Evolutionary conservation across 2,113 vertebrate species (phyloP).

Genomic region (Hippotragus niger): DNA sequence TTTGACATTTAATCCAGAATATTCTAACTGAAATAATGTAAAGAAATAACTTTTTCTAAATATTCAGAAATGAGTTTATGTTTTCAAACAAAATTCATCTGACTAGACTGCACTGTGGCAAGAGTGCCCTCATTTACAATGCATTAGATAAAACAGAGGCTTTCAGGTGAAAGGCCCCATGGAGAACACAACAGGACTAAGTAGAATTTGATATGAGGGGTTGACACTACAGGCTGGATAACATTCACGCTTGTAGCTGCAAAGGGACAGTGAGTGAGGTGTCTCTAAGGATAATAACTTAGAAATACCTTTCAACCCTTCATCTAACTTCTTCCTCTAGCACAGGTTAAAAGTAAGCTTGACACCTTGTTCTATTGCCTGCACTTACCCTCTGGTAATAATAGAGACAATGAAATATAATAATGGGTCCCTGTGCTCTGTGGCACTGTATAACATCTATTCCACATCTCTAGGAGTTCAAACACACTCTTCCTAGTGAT

Average conservation of each 20-base stretch:
- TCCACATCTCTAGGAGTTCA: constrained; percentile 67
- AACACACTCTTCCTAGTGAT: constrained; percentile 33
- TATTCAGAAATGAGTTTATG: constrained; percentile 61
- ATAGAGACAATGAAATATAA: constrained; percentile 77
- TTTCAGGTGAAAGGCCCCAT: constrained; percentile 51
- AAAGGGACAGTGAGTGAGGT: constrained; percentile 58
- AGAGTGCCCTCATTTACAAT: constrained; percentile 67
- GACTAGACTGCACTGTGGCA: constrained; percentile 58
- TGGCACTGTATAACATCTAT: constrained; percentile 61
- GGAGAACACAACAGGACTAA: constrained; percentile 75
- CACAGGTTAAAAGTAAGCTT: constrained; percentile 81
- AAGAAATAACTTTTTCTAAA: constrained; percentile 8
- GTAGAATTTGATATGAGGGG: constrained; percentile 23
- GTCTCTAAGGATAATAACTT: constrained; percentile 72
- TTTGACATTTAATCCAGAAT: not conserved
- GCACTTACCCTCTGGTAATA: constrained; percentile 75
- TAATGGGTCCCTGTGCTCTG: constrained; percentile 71
- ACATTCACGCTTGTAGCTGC: constrained; percentile 45
- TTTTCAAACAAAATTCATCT: constrained; percentile 37
- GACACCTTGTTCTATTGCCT: constrained; percentile 77
- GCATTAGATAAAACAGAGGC: constrained; percentile 53
- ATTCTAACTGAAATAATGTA: not conserved
- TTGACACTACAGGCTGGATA: constrained; percentile 63
- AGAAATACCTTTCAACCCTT: constrained; percentile 77
- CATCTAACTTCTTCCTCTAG: constrained; percentile 70